Evolutionary conservation across 2,797 vertebrate genomes (phyloP).

Genomic region (Peromyscus nudipes): DNA sequence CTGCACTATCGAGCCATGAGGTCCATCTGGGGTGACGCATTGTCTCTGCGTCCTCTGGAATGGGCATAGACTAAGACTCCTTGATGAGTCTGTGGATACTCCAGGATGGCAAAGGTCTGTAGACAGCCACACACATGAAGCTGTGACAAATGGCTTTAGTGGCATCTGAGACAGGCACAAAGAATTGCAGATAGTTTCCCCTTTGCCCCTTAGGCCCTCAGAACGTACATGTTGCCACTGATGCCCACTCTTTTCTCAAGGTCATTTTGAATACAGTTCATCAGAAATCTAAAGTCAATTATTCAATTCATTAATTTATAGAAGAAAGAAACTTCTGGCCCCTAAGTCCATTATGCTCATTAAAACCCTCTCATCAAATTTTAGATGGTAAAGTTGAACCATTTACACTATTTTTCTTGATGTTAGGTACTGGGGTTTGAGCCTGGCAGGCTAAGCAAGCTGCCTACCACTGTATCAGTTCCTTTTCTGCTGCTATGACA

Average conservation of each 20-base stretch:
- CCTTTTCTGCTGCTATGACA: background rate
- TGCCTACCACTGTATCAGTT: background rate
- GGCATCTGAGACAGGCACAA: background rate
- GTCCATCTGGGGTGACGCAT: background rate
- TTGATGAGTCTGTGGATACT: background rate
- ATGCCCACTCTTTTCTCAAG: background rate
- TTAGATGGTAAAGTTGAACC: background rate
- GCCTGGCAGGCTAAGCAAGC: background rate
- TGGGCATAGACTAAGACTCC: background rate
- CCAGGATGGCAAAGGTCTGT: background rate
- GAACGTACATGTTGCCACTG: background rate
- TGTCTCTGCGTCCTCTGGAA: background rate
- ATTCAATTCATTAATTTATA: background rate
- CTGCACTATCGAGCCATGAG: background rate
- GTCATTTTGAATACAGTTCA: slow-evolving; percentile 15
- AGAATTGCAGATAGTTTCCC: background rate
- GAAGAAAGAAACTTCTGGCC: slow-evolving; percentile 16
- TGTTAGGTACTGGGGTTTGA: background rate
- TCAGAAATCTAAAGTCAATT: slow-evolving; percentile 3
- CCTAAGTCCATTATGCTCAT: background rate
- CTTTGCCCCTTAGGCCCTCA: background rate
- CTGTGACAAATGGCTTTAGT: background rate
- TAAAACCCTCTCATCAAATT: slow-evolving; percentile 39
- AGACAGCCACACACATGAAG: background rate
- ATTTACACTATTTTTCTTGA: background rate